phyloP scores from a whole-genome alignment of 2,797 vertebrate genomes.

The Falco biarmicus region DNA sequence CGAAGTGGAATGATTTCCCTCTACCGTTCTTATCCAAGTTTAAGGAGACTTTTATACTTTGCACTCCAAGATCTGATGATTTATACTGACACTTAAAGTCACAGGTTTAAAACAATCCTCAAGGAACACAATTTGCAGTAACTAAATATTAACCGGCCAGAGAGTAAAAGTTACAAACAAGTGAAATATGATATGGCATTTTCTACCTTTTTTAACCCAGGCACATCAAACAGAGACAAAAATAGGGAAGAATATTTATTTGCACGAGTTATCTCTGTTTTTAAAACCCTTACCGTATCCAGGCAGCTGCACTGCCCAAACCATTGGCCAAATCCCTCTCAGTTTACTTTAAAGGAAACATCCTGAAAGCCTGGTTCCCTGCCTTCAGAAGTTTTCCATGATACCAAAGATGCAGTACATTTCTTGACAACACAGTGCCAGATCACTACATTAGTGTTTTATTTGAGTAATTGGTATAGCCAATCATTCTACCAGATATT shows the following conservation, averaged over 20 bases:
- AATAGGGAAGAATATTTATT: not conserved
- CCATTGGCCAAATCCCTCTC: not conserved
- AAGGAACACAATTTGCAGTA: not conserved
- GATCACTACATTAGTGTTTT: not conserved
- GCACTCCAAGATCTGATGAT: not conserved
- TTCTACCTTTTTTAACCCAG: not conserved
- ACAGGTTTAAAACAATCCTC: not conserved
- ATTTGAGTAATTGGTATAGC: not conserved
- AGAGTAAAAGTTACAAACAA: not conserved
- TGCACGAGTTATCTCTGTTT: not conserved
- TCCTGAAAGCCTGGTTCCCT: not conserved
- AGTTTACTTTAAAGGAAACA: not conserved
- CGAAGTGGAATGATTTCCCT: not conserved
- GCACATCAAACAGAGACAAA: not conserved
- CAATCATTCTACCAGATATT: not conserved
- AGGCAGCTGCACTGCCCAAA: not conserved
- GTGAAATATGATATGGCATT: not conserved
- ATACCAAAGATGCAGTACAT: not conserved
- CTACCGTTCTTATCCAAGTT: not conserved
- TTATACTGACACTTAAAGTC: not conserved
- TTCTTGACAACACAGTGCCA: not conserved
- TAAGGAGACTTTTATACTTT: not conserved
- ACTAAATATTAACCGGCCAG: not conserved
- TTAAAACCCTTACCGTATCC: not conserved
- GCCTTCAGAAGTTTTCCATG: not conserved